Percentiles rank a stretch among this genome's conserved stretches.
Conservation (phyloP, 2,888 invertebrate genomes). For the Dinocampus coccinellae region DNA sequence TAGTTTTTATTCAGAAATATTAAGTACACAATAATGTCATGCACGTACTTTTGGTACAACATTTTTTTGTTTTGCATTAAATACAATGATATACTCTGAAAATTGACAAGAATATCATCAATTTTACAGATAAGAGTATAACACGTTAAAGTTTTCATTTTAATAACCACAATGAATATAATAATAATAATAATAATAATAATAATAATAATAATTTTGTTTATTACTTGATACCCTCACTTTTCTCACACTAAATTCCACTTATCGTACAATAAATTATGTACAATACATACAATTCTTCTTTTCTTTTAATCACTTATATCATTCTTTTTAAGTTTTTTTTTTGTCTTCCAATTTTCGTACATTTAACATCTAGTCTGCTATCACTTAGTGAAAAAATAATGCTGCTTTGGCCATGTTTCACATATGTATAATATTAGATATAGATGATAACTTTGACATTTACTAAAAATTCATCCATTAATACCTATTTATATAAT, state of each 20-base stretch:
- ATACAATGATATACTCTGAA: not conserved
- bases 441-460: conserved; percentile 12
- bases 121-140: not conserved
- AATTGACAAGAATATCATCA: not conserved
- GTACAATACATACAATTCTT: conserved; percentile 46
- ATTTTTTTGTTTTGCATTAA: not conserved
- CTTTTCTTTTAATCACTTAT: conserved; percentile 13
- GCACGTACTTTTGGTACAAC: not conserved
- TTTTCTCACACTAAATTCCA: conserved; percentile 26
- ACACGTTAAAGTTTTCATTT: not conserved
- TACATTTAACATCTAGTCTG: conserved; percentile 37
- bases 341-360: conserved; percentile 3
- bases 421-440: conserved; percentile 22
- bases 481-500: conserved; percentile 15
- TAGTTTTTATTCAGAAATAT: conserved; percentile 17
- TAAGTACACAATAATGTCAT: conserved; percentile 24
- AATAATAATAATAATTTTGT: not conserved
- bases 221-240: not conserved
- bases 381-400: conserved; percentile 67
- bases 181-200: too few species aligned
- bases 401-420: conserved; percentile 66
- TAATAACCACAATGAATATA: not conserved
- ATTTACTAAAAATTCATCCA: conserved; percentile 9
- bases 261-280: conserved; percentile 45
- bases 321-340: conserved; percentile 25